phyloP scores from a whole-genome alignment of 1,140 invertebrate species.

The Lepeophtheirus salmonis region DNA sequence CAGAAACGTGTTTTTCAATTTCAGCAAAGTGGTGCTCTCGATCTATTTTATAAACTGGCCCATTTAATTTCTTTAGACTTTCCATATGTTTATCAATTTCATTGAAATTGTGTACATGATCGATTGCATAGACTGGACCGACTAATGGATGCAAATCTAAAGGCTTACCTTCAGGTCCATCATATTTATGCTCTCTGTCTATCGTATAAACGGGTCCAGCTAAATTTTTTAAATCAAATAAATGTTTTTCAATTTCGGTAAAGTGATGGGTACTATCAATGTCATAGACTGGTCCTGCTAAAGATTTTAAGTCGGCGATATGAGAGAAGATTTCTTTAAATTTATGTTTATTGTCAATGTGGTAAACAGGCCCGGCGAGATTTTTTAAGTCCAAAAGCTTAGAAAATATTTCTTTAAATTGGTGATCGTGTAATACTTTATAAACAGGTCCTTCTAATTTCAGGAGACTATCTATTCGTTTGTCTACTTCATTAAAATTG shows the following conservation, averaged over 20 bases:
- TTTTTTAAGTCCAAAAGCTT: constrained; percentile 8
- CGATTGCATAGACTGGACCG: constrained; percentile 13
- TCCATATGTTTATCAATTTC: constrained; percentile 14
- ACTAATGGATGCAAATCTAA: not conserved
- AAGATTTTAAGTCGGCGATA: constrained; percentile 9
- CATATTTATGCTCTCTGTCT: constrained; percentile 9
- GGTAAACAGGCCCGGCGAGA: constrained; percentile 10
- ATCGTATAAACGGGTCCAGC: constrained; percentile 10
- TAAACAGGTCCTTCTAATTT: constrained; percentile 12
- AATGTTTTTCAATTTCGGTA: constrained; percentile 5
- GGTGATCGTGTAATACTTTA: constrained; percentile 8
- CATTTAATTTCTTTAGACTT: constrained; percentile 10
- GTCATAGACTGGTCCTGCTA: constrained; percentile 11
- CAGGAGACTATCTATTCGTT: constrained; percentile 2
- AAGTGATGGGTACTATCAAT: constrained; percentile 14
- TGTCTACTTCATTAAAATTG: constrained; percentile 16
- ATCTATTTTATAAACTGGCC: constrained; percentile 15
- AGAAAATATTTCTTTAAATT: constrained; percentile 4
- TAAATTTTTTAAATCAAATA: constrained; percentile 11
- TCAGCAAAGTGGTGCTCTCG: constrained; percentile 5
- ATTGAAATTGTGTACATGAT: constrained; percentile 9
- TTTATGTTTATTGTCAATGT: constrained; percentile 10
- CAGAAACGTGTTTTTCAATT: constrained; percentile 10
- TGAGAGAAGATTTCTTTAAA: constrained; percentile 3
- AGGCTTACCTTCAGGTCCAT: not conserved